phyloP scores from a whole-genome alignment of 2,797 vertebrate genomes.

The Ibycter americanus region DNA sequence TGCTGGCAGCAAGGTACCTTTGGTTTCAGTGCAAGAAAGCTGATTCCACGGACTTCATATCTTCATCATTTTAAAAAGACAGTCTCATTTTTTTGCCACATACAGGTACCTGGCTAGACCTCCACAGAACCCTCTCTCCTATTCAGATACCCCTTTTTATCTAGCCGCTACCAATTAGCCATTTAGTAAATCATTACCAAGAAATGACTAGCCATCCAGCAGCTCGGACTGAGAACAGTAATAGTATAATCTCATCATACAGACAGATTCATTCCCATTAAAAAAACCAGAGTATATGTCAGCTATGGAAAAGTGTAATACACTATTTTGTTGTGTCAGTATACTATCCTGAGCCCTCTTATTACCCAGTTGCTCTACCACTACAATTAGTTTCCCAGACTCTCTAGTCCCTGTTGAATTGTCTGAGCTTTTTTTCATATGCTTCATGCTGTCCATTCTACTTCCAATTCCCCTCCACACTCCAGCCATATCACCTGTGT shows the following conservation, averaged over 20 bases:
- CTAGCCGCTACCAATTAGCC: background rate
- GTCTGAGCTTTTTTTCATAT: background rate
- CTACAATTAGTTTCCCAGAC: background rate
- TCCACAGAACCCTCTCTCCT: background rate
- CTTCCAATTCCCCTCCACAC: background rate
- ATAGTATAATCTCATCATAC: background rate
- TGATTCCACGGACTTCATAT: background rate
- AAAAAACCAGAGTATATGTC: background rate
- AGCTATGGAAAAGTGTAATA: background rate
- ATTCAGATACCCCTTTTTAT: background rate
- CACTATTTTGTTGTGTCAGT: background rate
- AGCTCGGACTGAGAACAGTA: background rate
- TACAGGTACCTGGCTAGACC: background rate
- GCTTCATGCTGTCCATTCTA: background rate
- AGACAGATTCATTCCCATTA: background rate
- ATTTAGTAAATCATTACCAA: background rate
- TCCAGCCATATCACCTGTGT: background rate
- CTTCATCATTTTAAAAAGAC: background rate
- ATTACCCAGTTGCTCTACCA: background rate
- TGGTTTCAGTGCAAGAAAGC: background rate
- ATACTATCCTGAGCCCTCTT: background rate
- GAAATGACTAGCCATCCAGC: background rate
- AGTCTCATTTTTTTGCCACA: background rate
- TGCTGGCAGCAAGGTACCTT: background rate
- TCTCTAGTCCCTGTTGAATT: background rate